Evolutionary conservation across 2,113 vertebrate genomes (phyloP), one percentile per base, ranked within the genome.

Genomic region (Zosterops pallidus): DNA sequence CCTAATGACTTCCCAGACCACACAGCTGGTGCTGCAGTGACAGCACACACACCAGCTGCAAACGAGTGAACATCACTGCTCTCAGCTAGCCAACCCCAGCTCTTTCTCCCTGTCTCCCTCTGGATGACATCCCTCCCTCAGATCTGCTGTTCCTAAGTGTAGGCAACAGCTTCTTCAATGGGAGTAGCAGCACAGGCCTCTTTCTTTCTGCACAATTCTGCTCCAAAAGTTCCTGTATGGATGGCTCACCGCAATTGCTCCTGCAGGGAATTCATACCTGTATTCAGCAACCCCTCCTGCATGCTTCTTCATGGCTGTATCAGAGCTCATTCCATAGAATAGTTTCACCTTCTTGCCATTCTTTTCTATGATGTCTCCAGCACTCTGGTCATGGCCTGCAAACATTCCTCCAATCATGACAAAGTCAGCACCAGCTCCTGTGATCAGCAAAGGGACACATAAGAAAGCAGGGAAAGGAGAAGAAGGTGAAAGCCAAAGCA

Each of bases 391-490:
- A 23, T 99, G 99, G n/a, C 99, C 99, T 1, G 99, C 99, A 50
- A 99, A 98, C 99, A 99, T 99, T 50, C 99, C 99, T 88, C 99
- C 99, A 94, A 99, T 98, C 99, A 99, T 99, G 72, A 99, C 99
- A 31, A 99, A 99, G 96, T 99, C 99, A 1, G 99, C 99, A 44
- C 99, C 99, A 0, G 99, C 99, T 39, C 99, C 99, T 99, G 90
- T 46, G 59, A 89, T 83, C 49, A 91, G 46, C 56, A 92, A 75
- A 92, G 37, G 9, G 12, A 71, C 72, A 84, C 0, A 0, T 89
- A 79, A 94, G 88, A 39, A 90, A 59, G 63, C 29, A 85, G 33
- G 15, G 49, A 72, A 76, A 26, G 41, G 39, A 89, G 41, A 60
- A 31, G 23, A 47, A 33, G 47, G 35, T 81, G 47, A 82, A 82